Conservation (phyloP, 2,888 invertebrate species). For the Drosophila borealis region DNA sequence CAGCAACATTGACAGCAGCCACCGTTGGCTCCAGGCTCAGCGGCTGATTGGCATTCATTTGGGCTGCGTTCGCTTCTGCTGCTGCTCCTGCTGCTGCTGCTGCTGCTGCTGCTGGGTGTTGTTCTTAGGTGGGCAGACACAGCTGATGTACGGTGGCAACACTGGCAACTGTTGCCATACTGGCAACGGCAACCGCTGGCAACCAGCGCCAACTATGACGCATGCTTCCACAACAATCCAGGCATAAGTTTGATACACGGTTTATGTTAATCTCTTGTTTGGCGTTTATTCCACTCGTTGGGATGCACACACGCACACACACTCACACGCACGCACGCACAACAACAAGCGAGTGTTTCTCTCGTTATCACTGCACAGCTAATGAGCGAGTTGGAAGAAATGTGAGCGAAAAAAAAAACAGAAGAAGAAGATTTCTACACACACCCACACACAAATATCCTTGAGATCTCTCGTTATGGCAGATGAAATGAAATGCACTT, state of each 20-base stretch:
- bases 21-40: slow-evolving; percentile 66
- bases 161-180: slow-evolving; percentile 40
- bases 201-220: slow-evolving; percentile 39
- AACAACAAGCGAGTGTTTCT: slow-evolving; percentile 20
- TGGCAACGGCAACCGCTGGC: slow-evolving; percentile 41
- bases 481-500: slow-evolving; percentile 10
- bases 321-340: slow-evolving; percentile 17
- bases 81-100: slow-evolving; percentile 7
- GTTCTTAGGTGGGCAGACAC: slow-evolving; percentile 50
- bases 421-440: neutral
- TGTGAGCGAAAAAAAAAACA: slow-evolving; percentile 15
- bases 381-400: slow-evolving; percentile 27
- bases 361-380: slow-evolving; percentile 26
- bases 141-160: slow-evolving; percentile 35
- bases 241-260: slow-evolving; percentile 15
- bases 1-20: slow-evolving; percentile 46
- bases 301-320: slow-evolving; percentile 9
- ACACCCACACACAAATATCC: slow-evolving; percentile 22
- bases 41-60: slow-evolving; percentile 63
- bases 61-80: slow-evolving; percentile 15
- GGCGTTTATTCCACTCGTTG: neutral
- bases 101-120: slow-evolving; percentile 10
- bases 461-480: slow-evolving; percentile 3
- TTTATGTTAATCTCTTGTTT: slow-evolving; percentile 8
- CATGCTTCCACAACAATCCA: slow-evolving; percentile 24